Evolutionary conservation across 2,113 vertebrate species (phyloP).

Genomic region (Cettia cetti): DNA sequence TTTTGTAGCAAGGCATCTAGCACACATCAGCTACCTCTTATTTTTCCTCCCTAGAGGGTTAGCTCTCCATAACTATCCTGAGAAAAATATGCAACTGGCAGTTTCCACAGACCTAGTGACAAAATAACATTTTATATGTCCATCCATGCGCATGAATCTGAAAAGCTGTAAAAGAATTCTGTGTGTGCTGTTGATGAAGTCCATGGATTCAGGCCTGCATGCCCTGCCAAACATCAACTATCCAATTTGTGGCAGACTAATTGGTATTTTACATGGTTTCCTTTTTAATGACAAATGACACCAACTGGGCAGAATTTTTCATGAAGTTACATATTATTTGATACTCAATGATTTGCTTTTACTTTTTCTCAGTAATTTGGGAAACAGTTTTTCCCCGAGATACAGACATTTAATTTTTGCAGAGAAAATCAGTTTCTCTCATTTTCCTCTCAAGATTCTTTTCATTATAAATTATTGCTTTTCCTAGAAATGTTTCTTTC

Average conservation of each 20-base stretch:
- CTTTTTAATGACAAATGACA: background rate
- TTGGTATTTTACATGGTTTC: slow-evolving; percentile 21
- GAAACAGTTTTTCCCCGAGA: background rate
- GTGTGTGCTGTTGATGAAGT: slow-evolving; percentile 3
- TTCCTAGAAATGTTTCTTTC: background rate
- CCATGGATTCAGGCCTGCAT: background rate
- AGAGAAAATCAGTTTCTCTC: background rate
- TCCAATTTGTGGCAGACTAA: background rate
- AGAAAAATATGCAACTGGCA: slow-evolving; percentile 3
- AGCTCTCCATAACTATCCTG: background rate
- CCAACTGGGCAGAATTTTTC: background rate
- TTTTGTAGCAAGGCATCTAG: background rate
- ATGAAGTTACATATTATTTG: background rate
- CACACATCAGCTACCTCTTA: background rate
- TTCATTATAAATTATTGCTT: background rate
- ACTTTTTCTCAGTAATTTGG: background rate
- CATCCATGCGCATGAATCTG: background rate
- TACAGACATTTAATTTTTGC: background rate
- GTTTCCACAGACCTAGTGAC: background rate
- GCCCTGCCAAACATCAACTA: background rate
- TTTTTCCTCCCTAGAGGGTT: background rate
- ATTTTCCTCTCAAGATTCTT: background rate
- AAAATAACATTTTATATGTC: slow-evolving; percentile 17
- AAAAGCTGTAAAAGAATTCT: background rate
- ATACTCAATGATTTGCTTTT: background rate